Base-by-base conservation (phyloP, 2,113 vertebrate species). In the Vimba vimba region DNA sequence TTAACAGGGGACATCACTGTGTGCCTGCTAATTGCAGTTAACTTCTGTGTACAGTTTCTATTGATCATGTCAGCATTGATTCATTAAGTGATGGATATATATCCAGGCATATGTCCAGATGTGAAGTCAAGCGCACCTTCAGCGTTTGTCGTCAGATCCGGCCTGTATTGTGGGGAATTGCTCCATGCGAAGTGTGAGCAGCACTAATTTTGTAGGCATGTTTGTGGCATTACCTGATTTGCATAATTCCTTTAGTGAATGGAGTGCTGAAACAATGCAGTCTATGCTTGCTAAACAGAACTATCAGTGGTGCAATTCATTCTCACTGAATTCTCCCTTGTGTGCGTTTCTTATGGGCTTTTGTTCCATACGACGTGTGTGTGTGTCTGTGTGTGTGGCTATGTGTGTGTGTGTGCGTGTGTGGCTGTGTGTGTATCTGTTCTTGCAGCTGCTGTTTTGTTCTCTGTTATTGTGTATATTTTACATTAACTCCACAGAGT, bases 221-320 rank as follows among this genome's bases (percentile, higher is more conserved):
- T 62, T 62, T 79, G 4, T n/a, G 43, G 39, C 39, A 15, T 45
- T 50, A 47, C 73, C 21, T 60, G 30, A 79, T 79, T 60, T 79
- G 33, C 57, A 62, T 62, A 39, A 79, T 79, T 79, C 13, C 6
- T 45, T 79, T 15, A 43, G 9, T 79, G 57, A 79, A 62, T 79
- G 17, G 59, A 33, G 21, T 7, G 12, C 78, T 45, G 57, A 62
- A 62, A 79, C 78, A 68, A 68, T 33, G 30, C 64, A 33, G 13
- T 33, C 10, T 62, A 2, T 30, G 66, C 66, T 17, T 50, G 73
- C n/a, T 43, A 43, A 78, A 43, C 21, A 60, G 21, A 4, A 1
- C 30, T 68, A n/a, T 57, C 55, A 57, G 55, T 21, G 2, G 19
- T 1, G 19, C 55, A 57, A 3, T 60, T 59, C 52, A 39, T 62